These are phyloP conservation scores for Lycodopsis pacificus DNA, from an alignment of 2,797 vertebrate species.

Conservation along the genomic window DNA sequence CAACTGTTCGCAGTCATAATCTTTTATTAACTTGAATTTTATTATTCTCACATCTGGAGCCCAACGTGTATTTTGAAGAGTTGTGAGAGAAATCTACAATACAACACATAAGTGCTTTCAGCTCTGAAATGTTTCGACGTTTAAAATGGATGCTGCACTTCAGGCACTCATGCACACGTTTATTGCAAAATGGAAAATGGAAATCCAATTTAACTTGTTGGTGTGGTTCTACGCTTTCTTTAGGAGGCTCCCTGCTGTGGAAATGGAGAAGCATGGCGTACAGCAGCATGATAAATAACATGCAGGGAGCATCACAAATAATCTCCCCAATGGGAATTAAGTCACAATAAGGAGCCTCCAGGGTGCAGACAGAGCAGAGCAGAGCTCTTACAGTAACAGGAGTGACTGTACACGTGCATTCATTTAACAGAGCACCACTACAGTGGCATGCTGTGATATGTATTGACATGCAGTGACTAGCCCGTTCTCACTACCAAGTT, in stretches of 20 bases:
- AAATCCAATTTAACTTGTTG: background rate
- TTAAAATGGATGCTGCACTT: background rate
- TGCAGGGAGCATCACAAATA: conserved; percentile 13
- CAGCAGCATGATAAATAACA: background rate
- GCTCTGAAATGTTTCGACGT: background rate
- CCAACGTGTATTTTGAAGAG: too few species aligned
- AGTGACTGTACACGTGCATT: background rate
- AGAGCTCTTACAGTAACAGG: background rate
- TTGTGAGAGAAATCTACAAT: too few species aligned
- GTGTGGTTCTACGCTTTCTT: background rate
- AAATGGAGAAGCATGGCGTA: conserved; percentile 1
- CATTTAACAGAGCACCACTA: background rate
- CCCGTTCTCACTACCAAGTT: too few species aligned
- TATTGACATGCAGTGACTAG: background rate
- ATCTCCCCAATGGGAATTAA: conserved; percentile 19
- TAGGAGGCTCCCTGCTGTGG: background rate
- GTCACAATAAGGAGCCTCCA: conserved; percentile 11
- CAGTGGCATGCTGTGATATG: background rate
- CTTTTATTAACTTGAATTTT: too few species aligned
- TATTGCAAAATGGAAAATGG: background rate
- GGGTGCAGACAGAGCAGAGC: conserved; percentile 17
- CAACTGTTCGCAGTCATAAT: too few species aligned
- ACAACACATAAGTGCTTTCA: background rate
- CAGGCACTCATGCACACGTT: background rate
- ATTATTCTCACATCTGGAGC: too few species aligned